Evolutionary conservation across 2,113 vertebrate genomes (phyloP).

Genomic region (Phoenicopterus ruber): DNA sequence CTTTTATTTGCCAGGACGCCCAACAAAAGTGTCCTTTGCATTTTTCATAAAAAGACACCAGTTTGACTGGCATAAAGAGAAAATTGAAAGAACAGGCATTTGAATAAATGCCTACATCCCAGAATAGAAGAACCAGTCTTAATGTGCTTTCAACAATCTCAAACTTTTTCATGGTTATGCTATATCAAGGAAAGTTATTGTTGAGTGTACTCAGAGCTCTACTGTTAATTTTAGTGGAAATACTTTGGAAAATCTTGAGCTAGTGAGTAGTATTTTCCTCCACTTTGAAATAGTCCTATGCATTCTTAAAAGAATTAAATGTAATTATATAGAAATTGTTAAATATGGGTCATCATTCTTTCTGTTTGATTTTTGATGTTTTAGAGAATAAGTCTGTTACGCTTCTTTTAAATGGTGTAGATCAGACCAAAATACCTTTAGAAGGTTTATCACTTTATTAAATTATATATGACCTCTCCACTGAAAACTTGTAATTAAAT

Average conservation of each 20-base stretch:
- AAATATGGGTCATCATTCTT: background rate
- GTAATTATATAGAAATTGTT: background rate
- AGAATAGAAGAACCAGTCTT: background rate
- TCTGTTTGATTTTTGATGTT: background rate
- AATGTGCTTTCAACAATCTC: background rate
- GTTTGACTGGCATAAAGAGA: background rate
- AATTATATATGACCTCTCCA: background rate
- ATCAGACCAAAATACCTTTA: background rate
- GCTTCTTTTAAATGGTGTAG: background rate
- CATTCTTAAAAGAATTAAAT: background rate
- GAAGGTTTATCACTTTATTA: background rate
- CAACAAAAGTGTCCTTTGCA: background rate
- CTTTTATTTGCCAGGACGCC: background rate
- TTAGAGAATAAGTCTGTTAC: background rate
- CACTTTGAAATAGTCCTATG: background rate
- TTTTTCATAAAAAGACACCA: background rate
- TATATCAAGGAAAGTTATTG: background rate
- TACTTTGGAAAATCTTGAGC: background rate
- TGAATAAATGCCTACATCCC: background rate
- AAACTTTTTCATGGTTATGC: background rate
- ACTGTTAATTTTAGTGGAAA: background rate
- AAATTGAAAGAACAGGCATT: background rate
- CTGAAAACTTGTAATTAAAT: background rate
- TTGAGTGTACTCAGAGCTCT: background rate
- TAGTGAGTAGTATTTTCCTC: background rate